A percentile compares a stretch with the other conserved stretches of the same genome.
Evolutionary conservation across 2,113 vertebrate genomes (phyloP).

Genomic region (Colossoma macropomum): DNA sequence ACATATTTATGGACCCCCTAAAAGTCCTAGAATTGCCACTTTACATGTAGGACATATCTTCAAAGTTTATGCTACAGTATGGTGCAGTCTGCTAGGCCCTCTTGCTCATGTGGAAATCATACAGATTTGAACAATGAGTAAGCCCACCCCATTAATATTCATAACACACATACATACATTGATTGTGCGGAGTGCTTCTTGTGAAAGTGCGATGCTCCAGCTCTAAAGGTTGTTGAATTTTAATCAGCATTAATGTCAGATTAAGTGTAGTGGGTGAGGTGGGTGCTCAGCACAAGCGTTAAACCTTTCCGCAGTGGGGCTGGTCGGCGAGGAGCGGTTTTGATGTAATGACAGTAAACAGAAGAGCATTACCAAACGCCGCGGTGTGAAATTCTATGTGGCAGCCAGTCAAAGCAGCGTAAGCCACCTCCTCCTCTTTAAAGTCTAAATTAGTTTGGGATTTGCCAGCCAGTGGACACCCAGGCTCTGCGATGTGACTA

Average conservation of each 20-base stretch:
- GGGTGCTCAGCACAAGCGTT: conserved; percentile 28
- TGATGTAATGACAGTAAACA: conserved; percentile 64
- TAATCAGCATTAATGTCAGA: conserved; percentile 61
- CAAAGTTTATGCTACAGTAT: neutral
- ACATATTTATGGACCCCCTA: no score
- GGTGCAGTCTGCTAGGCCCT: neutral
- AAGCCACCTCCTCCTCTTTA: conserved; percentile 60
- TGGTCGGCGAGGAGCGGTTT: conserved; percentile 39
- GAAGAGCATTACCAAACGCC: conserved; percentile 37
- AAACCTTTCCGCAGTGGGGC: conserved; percentile 28
- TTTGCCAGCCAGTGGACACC: conserved; percentile 67
- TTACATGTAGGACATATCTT: neutral
- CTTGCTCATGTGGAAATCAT: neutral
- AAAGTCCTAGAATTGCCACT: no score
- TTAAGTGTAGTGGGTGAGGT: conserved; percentile 50
- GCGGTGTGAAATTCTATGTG: conserved; percentile 70
- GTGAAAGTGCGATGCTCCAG: neutral
- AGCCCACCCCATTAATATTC: conserved; percentile 28
- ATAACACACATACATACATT: neutral
- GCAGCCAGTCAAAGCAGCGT: conserved; percentile 62
- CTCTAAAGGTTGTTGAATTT: conserved; percentile 53
- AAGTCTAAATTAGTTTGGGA: conserved; percentile 69
- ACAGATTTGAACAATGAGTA: conserved; percentile 4
- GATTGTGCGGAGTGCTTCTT: conserved; percentile 26
- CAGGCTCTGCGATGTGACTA: conserved; percentile 72